These are phyloP conservation scores for Cotesia chilonis DNA, from an alignment of 1,140 invertebrate species.

Conservation along the genomic window DNA sequence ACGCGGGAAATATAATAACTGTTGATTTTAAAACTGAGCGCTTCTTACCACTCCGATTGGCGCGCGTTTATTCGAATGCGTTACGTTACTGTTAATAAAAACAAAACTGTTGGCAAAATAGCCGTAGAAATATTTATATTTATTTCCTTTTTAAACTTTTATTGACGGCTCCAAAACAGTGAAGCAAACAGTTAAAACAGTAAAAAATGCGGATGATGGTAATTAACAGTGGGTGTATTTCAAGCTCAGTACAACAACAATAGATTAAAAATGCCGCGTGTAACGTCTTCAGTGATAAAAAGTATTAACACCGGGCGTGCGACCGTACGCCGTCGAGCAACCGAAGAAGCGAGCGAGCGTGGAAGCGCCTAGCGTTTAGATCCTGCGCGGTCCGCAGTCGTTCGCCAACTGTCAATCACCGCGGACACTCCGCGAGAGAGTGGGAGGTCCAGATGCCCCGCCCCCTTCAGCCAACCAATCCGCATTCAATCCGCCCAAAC, in stretches of 20 bases:
- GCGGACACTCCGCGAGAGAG: constrained; percentile 60
- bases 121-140: no score
- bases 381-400: constrained; percentile 73
- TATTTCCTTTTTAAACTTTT: no score
- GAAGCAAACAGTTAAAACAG: no score
- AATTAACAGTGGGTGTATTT: not conserved
- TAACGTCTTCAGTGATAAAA: not conserved
- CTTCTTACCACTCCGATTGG: constrained; percentile 25
- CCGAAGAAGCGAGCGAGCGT: constrained; percentile 51
- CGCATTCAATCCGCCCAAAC: constrained; percentile 44
- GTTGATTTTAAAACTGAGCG: not conserved
- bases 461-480: constrained; percentile 56
- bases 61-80: constrained; percentile 11
- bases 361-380: constrained; percentile 59
- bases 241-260: not conserved
- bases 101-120: not conserved
- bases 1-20: constrained; percentile 11
- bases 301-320: constrained; percentile 22
- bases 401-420: constrained; percentile 76
- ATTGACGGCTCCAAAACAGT: no score
- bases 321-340: constrained; percentile 17
- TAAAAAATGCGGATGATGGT: no score
- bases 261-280: constrained; percentile 10
- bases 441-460: constrained; percentile 58
- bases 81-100: not conserved